These are phyloP conservation scores for Eugnorisma glareosa DNA, from an alignment of 2,888 invertebrate species.

Conservation along the genomic window DNA sequence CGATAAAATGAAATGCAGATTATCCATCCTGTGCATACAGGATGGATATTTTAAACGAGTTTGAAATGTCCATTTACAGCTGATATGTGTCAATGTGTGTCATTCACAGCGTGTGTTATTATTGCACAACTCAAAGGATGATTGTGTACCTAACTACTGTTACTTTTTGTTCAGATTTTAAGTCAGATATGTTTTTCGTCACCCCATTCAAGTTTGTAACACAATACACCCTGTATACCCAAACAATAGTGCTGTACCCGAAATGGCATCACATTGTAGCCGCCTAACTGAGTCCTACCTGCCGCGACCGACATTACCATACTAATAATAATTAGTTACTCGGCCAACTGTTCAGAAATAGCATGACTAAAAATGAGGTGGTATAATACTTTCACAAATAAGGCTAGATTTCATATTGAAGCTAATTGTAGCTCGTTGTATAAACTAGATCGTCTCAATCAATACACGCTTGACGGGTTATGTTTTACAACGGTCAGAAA, in stretches of 20 bases:
- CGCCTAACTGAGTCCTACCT: conserved; percentile 41
- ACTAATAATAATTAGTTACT: conserved; percentile 62
- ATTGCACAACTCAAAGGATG: not conserved
- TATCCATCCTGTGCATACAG: no score
- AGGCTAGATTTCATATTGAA: conserved; percentile 29
- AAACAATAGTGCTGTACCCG: conserved; percentile 26
- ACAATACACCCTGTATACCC: conserved; percentile 1
- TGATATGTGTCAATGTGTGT: not conserved
- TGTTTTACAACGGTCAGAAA: not conserved
- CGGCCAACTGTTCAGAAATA: conserved; percentile 51
- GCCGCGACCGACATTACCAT: conserved; percentile 59
- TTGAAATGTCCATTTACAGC: not conserved
- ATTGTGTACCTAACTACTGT: not conserved
- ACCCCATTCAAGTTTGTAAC: not conserved
- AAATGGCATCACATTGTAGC: conserved; percentile 47
- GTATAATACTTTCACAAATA: conserved; percentile 51
- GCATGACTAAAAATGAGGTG: conserved; percentile 60
- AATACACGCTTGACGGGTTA: not conserved
- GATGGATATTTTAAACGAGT: not conserved
- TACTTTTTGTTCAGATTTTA: not conserved
- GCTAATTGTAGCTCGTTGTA: conserved; percentile 19
- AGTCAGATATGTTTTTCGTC: not conserved
- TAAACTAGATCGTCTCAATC: conserved; percentile 28
- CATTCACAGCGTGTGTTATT: not conserved
- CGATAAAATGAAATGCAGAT: not conserved